Base-by-base conservation (phyloP, 2,113 vertebrate genomes). In the Aspiorhynchus laticeps region DNA sequence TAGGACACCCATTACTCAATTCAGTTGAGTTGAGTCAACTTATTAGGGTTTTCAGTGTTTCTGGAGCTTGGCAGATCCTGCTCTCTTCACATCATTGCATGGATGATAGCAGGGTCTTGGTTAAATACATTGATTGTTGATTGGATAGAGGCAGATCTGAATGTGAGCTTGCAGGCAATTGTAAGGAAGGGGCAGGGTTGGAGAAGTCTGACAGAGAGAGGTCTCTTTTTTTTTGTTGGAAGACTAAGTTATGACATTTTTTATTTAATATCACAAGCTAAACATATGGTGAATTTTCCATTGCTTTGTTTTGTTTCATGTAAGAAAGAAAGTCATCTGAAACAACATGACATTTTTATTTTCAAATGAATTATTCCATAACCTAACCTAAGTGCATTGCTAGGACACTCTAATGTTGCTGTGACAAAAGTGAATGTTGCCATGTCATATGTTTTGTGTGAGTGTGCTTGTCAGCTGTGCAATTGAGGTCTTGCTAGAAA, bases 401-500 rank as follows among this genome's bases (percentile, higher is more conserved):
- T 26, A 12, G 19, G 38, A n/a, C 36, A 74, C 21, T 41, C 21
- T 19, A 41, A 74, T 41, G 21, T 41, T 43, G 11, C 38, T 75
- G 24, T 61, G 24, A n/a, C 56, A 75, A 43, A 43, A n/a, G 43
- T 12, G 5, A 43, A 26, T 61, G 31, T 38, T 80, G 33, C 56
- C 9, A 24, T 80, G 36, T 63, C 53, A 48, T 28, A 8, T 80
- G 33, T 80, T 80, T 80, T 63, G 24, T 41, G 33, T 5, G 31
- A 59, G 24, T 80, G 56, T 63, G 36, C 56, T 38, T 26, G 36
- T 43, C 56, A 61, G 53, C 33, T 80, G 33, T 26, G 53, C 56
- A 80, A 41, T 17, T 80, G 53, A 41, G 33, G 78, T 38, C 56
- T 61, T 41, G 33, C 33, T 61, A 80, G 11, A 80, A 80, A 80